Evolutionary conservation across 2,113 vertebrate genomes (phyloP).

Genomic region (Indicator indicator): DNA sequence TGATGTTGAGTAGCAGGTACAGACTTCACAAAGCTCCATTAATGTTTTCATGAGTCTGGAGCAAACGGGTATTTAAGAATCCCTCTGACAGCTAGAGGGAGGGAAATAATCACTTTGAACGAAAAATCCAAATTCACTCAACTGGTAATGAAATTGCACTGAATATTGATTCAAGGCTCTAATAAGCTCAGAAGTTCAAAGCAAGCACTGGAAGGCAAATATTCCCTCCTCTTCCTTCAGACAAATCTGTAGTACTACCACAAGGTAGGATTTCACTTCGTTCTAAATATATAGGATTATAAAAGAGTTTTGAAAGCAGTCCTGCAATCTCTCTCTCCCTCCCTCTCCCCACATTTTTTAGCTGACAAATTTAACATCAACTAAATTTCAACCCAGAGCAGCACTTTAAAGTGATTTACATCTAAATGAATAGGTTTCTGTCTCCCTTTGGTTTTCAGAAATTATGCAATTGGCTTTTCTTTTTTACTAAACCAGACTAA

Average conservation of each 20-base stretch:
- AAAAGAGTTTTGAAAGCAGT: conserved; percentile 57
- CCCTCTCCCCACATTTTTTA: conserved; percentile 36
- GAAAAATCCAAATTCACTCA: conserved; percentile 65
- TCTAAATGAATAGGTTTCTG: conserved; percentile 33
- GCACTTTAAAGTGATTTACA: conserved; percentile 66
- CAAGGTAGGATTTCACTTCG: conserved; percentile 36
- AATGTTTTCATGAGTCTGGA: conserved; percentile 73
- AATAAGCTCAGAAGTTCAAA: conserved; percentile 81
- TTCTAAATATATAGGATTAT: conserved; percentile 67
- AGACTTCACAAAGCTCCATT: conserved; percentile 65
- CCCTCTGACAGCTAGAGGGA: conserved; percentile 70
- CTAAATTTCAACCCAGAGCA: conserved; percentile 51
- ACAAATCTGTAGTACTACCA: conserved; percentile 48
- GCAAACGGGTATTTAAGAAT: conserved; percentile 65
- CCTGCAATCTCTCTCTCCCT: background rate
- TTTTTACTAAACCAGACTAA: conserved; percentile 19
- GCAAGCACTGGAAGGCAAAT: conserved; percentile 66
- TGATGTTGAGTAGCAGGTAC: conserved; percentile 58
- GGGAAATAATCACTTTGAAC: conserved; percentile 77
- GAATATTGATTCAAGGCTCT: conserved; percentile 77
- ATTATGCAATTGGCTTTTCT: conserved; percentile 36
- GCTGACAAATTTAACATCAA: conserved; percentile 55
- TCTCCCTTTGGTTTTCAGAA: conserved; percentile 42
- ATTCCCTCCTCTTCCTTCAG: conserved; percentile 55
- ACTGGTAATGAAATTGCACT: conserved; percentile 67